Conservation (phyloP, 2,113 vertebrate genomes). For the Tupaia tana region DNA sequence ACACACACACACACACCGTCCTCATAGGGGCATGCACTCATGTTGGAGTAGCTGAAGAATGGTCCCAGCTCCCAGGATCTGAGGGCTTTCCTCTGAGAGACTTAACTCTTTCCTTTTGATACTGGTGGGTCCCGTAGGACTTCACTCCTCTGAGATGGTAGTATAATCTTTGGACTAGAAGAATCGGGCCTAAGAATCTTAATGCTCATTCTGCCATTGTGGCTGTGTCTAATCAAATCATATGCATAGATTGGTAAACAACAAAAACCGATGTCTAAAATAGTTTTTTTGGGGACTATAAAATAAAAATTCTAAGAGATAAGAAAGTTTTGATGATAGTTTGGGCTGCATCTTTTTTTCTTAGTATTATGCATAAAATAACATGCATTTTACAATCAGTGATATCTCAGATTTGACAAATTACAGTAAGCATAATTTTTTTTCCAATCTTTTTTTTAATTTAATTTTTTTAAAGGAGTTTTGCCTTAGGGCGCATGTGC, state of each 20-base stretch:
- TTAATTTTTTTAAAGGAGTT: no score
- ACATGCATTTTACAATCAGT: neutral
- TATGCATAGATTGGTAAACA: neutral
- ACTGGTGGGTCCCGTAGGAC: neutral
- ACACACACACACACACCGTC: no score
- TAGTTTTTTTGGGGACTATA: constrained; percentile 15
- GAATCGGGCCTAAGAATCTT: neutral
- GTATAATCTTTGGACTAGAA: neutral
- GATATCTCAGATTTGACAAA: constrained; percentile 14
- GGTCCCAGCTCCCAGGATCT: neutral
- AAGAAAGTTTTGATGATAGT: neutral
- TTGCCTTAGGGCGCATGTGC: no score
- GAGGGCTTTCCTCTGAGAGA: neutral
- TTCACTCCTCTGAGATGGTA: neutral
- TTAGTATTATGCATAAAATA: neutral
- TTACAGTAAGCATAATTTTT: neutral
- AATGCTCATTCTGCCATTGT: neutral
- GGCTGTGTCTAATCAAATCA: neutral
- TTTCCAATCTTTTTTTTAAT: neutral
- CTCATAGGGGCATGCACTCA: rapidly evolving
- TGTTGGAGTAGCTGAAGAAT: neutral
- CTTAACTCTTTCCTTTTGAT: neutral
- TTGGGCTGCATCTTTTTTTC: constrained; percentile 43
- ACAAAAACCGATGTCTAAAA: neutral
- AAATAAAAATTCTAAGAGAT: constrained; percentile 29